These are phyloP conservation scores for Drosophila kanekoi DNA, from an alignment of 2,888 invertebrate species.

Conservation along the genomic window DNA sequence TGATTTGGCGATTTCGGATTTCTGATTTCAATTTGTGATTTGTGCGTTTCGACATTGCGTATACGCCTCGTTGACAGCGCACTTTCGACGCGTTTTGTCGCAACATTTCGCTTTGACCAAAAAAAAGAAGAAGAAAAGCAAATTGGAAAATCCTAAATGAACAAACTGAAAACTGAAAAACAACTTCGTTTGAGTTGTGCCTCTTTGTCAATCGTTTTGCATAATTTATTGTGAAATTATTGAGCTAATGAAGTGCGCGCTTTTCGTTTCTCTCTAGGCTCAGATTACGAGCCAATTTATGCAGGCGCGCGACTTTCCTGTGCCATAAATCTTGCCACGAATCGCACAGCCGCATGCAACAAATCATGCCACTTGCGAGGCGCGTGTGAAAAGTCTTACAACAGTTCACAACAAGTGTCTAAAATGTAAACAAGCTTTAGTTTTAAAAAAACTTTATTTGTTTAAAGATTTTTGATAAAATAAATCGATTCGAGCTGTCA, in stretches of 20 bases:
- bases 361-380: constrained; percentile 60
- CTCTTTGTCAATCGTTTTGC: constrained; percentile 65
- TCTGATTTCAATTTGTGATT: constrained; percentile 33
- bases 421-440: neutral
- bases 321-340: constrained; percentile 71
- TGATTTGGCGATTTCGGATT: constrained; percentile 28
- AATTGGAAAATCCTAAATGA: constrained; percentile 9
- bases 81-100: constrained; percentile 25
- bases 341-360: constrained; percentile 62
- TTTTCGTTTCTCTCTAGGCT: constrained; percentile 34
- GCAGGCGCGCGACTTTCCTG: constrained; percentile 63
- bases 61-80: constrained; percentile 57
- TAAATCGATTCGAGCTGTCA: too few species aligned
- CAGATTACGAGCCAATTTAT: constrained; percentile 77
- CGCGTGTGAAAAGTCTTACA: constrained; percentile 5
- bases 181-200: constrained; percentile 33
- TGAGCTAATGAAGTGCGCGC: constrained; percentile 77
- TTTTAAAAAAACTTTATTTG: too few species aligned
- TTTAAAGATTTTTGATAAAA: too few species aligned
- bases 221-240: constrained; percentile 75
- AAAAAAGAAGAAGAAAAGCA: neutral
- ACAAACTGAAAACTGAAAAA: constrained; percentile 3
- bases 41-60: constrained; percentile 50
- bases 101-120: constrained; percentile 43
- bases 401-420: neutral